phyloP scores from a whole-genome alignment of 2,113 vertebrate genomes.

The Tichodroma muraria region DNA sequence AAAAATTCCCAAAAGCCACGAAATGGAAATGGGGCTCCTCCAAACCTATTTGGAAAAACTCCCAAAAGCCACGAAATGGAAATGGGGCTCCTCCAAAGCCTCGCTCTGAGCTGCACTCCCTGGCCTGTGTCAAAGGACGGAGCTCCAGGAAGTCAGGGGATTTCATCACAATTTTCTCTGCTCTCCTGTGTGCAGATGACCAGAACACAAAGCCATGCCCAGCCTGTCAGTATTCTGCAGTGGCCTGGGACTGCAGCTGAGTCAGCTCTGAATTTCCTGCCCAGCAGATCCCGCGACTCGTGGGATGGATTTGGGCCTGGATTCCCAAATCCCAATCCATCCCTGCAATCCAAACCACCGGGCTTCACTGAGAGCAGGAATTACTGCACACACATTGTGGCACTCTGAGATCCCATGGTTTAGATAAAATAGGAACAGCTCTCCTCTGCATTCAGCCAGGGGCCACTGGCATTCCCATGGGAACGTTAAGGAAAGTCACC shows the following conservation, averaged over 20 bases:
- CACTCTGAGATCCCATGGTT: background rate
- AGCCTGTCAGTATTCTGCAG: background rate
- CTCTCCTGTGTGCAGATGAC: background rate
- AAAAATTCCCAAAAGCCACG: background rate
- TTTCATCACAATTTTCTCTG: background rate
- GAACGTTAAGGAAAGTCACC: conserved; percentile 3
- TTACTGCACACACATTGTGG: background rate
- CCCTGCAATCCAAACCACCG: background rate
- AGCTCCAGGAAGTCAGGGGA: background rate
- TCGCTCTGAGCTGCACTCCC: rapidly evolving
- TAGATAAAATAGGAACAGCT: background rate
- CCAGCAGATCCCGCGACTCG: background rate
- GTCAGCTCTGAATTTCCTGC: background rate
- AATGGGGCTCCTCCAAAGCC: background rate
- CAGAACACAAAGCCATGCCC: background rate
- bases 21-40: background rate
- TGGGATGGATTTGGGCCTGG: rapidly evolving
- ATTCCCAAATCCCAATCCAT: background rate
- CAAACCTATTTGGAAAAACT: background rate
- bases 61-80: background rate
- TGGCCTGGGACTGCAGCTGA: background rate
- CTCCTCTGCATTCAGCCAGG: background rate
- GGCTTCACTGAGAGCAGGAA: background rate
- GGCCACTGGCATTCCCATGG: background rate
- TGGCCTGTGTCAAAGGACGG: background rate